Evolutionary conservation across 2,113 vertebrate species (phyloP), one percentile per base, ranked within the genome.

Genomic region (Nothobranchius furzeri): DNA sequence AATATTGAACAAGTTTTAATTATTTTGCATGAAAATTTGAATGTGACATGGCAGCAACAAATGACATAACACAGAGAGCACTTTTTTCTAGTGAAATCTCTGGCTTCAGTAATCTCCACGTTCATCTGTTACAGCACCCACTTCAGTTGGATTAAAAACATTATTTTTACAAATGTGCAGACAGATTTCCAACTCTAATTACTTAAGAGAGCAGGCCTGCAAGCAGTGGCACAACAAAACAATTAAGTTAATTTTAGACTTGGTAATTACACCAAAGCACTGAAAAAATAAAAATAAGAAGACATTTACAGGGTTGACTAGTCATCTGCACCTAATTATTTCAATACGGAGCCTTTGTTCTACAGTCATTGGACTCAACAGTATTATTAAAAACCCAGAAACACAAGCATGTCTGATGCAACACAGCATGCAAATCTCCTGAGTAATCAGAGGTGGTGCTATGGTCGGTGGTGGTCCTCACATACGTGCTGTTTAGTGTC

Each of bases 181-280:
- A 70, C 40, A 12, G 12, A 62, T 64, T 70, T 62, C 37, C 58
- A 48, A 51, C 54, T 58, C 3, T 76, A 75, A 78, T 78, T 79
- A 82, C 30, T 76, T 55, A n/a, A 37, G 40, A 63, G 53, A 55
- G 54, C 51, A 74, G 55, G 62, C 12, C n/a, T 49, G 65, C 58
- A 76, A 84, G 69, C 48, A 20, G 47, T 60, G 61, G 57, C 53
- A 63, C 65, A 59, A 80, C 71, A 84, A 74, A 81, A 64, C 54
- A 61, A 37, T 65, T 82, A 80, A 49, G 25, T 68, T 82, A 75
- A 85, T 83, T 83, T 80, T 60, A 67, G 59, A 56, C 37, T 43
- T 20, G 7, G 17, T 83, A 71, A 83, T 83, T 81, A 79, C 13
- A 12, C 8, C 50, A 12, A 24, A 11, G 37, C 4, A 1, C 7